These are phyloP conservation scores for Ectemnius cavifrons DNA, from an alignment of 2,888 invertebrate species.

Conservation along the genomic window DNA sequence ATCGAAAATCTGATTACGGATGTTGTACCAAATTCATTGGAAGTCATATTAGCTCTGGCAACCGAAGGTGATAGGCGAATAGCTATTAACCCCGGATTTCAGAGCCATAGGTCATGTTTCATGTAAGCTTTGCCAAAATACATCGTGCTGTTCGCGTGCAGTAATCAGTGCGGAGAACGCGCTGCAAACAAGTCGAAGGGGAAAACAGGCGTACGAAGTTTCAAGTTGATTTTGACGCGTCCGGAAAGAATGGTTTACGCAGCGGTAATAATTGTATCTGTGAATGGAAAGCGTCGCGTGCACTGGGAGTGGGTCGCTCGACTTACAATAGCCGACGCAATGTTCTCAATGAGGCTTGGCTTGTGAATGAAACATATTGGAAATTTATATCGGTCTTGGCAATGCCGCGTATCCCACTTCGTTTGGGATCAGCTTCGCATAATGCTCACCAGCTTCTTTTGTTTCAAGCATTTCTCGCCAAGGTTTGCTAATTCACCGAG, in stretches of 20 bases:
- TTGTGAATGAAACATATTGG: conserved; percentile 24
- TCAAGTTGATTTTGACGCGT: neutral
- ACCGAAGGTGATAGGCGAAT: neutral
- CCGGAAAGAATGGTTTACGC: conserved; percentile 5
- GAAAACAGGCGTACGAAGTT: neutral
- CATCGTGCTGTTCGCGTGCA: neutral
- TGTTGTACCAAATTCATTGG: neutral
- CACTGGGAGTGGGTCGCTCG: conserved; percentile 21
- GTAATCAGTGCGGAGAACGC: neutral
- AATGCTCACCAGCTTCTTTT: no score
- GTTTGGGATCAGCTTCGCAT: no score
- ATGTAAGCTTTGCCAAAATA: neutral
- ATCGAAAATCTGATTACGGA: conserved; percentile 5
- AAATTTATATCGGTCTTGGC: conserved; percentile 8
- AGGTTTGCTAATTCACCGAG: neutral
- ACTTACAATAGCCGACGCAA: conserved; percentile 13
- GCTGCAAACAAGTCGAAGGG: neutral
- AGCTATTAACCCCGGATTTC: neutral
- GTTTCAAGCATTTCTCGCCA: neutral
- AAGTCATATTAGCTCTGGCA: neutral
- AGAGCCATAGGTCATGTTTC: no score
- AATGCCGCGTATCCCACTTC: neutral
- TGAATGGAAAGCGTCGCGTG: conserved; percentile 41
- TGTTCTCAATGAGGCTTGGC: conserved; percentile 21
- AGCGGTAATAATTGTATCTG: conserved; percentile 29